These are phyloP conservation scores for Ephestia elutella DNA, from an alignment of 1,140 invertebrate genomes.

Conservation along the genomic window DNA sequence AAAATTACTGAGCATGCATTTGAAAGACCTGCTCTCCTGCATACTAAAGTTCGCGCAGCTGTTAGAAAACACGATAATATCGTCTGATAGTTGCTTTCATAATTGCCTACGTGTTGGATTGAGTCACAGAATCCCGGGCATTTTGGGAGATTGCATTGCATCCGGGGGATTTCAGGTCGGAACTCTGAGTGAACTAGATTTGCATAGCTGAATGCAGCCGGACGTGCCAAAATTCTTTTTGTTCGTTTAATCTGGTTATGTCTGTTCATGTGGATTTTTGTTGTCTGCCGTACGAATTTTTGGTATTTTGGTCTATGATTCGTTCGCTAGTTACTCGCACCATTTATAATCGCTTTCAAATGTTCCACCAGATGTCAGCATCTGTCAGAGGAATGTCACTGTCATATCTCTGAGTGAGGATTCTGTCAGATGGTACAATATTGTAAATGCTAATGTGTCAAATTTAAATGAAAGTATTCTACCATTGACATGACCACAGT, in stretches of 20 bases:
- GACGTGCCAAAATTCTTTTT: slow-evolving; percentile 3
- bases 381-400: too few species aligned
- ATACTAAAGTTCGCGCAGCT: not conserved
- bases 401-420: too few species aligned
- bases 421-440: too few species aligned
- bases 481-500: too few species aligned
- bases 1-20: too few species aligned
- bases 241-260: not conserved
- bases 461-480: too few species aligned
- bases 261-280: slow-evolving; percentile 3
- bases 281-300: not conserved
- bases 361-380: too few species aligned
- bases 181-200: not conserved
- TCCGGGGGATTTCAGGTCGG: not conserved
- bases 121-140: not conserved
- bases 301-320: not conserved
- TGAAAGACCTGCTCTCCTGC: not conserved
- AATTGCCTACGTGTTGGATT: slow-evolving; percentile 4
- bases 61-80: not conserved
- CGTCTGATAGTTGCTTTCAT: slow-evolving; percentile 3
- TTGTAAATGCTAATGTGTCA: too few species aligned
- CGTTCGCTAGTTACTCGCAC: too few species aligned
- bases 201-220: not conserved
- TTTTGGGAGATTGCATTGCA: slow-evolving; percentile 3
- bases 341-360: too few species aligned